Percentiles rank a stretch among this genome's conserved stretches.
phyloP scores from a whole-genome alignment of 1,140 invertebrate species.

The Drosophila oshimai region DNA sequence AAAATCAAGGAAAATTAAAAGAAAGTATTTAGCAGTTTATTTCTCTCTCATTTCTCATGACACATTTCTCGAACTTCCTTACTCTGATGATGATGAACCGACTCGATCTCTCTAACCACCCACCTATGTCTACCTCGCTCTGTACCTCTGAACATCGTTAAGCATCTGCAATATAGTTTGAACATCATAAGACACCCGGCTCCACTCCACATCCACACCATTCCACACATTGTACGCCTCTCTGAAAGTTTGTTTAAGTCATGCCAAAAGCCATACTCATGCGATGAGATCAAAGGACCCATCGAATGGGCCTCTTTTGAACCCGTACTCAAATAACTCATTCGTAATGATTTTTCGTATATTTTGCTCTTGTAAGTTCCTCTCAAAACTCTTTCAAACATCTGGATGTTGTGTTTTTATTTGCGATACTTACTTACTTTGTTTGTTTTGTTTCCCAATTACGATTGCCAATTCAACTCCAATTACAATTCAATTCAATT shows the following conservation, averaged over 20 bases:
- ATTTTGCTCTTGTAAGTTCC: conserved; percentile 65
- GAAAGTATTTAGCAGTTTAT: conserved; percentile 49
- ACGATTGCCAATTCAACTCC: conserved; percentile 51
- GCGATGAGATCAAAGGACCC: background rate
- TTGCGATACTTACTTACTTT: conserved; percentile 62
- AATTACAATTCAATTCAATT: conserved; percentile 42
- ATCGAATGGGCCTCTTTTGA: background rate
- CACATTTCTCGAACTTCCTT: conserved; percentile 25
- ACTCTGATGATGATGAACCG: conserved; percentile 26
- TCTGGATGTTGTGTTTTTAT: conserved; percentile 82
- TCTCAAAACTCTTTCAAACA: conserved; percentile 74
- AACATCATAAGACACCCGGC: conserved; percentile 50
- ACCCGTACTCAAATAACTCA: conserved; percentile 28
- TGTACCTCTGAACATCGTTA: conserved; percentile 40
- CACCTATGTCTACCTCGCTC: conserved; percentile 34
- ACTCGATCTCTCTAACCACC: conserved; percentile 13
- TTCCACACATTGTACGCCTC: conserved; percentile 60
- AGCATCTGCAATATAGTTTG: conserved; percentile 53
- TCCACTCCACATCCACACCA: conserved; percentile 50
- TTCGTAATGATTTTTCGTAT: conserved; percentile 57
- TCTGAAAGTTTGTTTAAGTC: conserved; percentile 55
- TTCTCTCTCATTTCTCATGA: conserved; percentile 53
- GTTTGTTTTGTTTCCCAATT: conserved; percentile 65
- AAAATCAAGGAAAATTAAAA: conserved; percentile 22
- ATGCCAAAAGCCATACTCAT: conserved; percentile 13